A percentile compares a stretch with the other conserved stretches of the same genome.
Conservation (phyloP, 23 tunicate species). For the Trididemnum nubilum region DNA sequence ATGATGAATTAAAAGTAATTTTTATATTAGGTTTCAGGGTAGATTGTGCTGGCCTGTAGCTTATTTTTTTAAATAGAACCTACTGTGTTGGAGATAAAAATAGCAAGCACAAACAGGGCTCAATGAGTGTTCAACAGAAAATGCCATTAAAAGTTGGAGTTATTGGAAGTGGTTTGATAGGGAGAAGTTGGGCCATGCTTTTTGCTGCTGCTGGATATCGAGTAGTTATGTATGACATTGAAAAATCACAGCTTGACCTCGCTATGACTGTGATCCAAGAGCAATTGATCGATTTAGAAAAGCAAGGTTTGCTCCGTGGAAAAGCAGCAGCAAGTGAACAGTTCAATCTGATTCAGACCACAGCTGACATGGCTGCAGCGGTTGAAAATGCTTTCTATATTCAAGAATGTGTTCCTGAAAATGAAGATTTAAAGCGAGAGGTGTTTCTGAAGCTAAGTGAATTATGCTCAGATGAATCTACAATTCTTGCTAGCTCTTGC, state of each 20-base stretch:
- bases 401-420: constrained; percentile 97
- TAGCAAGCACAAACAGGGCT: too few species aligned
- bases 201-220: constrained; percentile 91
- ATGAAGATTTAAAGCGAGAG: constrained; percentile 64
- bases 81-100: too few species aligned
- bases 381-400: constrained; percentile 69
- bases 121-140: too few species aligned
- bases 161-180: constrained; percentile 82
- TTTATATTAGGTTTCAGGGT: too few species aligned
- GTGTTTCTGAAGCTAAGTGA: constrained; percentile 61
- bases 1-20: too few species aligned
- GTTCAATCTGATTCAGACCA: constrained; percentile 46
- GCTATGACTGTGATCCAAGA: constrained; percentile 41
- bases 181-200: constrained; percentile 96
- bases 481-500: constrained; percentile 75
- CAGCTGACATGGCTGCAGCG: constrained; percentile 51
- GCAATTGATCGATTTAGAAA: constrained; percentile 65
- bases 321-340: constrained; percentile 64
- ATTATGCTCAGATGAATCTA: constrained; percentile 49
- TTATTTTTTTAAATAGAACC: too few species aligned
- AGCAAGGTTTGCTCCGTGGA: constrained; percentile 68
- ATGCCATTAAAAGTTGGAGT: constrained; percentile 38
- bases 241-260: constrained; percentile 40
- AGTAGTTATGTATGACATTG: constrained; percentile 81
- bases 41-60: too few species aligned